Base-by-base conservation (phyloP, 2,797 vertebrate genomes). In the Gymnocypris eckloni region DNA sequence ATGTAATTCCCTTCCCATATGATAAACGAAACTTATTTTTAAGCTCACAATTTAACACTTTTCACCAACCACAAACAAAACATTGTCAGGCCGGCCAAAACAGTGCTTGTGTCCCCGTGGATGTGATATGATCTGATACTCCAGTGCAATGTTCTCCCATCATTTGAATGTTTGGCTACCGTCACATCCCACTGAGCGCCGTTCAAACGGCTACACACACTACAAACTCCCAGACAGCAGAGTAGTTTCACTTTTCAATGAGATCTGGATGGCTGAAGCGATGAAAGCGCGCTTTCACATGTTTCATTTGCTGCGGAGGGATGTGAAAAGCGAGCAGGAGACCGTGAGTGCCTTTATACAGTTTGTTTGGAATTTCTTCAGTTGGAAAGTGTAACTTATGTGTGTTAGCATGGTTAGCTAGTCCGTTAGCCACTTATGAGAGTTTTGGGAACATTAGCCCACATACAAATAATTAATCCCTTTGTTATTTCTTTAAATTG, bases 261-360 rank as follows among this genome's bases (percentile, higher is more conserved):
- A 88, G 4, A 89, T 86, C 85, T 93, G 91, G 88, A 94, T 92
- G 90, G 92, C 93, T 84, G 89, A 95, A 93, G 94, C 92, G 91
- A 96, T 96, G 96, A 97, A 93, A 94, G 94, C 96, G 85, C 90
- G 93, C 3, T 93, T 96, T 66, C 94, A 96, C 89, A 95, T 94
- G 67, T 88, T 96, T 78, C 96, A 93, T 90, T 92, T 96, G 88
- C 94, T 97, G 88, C 92, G 94, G 64, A 87, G 93, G 70, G 95
- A 94, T 93, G 82, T 56, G 77, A 95, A 93, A 88, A 94, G 92
- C 83, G 94, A 96, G 15, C 90, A 93, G 85, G 94, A 94, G 89
- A 90, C 93, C 90, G 96, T 96, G 84, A 96, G 96, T 95, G 87
- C 13, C 52, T n/a, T 7, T 18, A 56, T 1, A 8, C 16, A 22